Evolutionary conservation across 2,888 invertebrate genomes (phyloP).

Genomic region (Phalangium opilio): DNA sequence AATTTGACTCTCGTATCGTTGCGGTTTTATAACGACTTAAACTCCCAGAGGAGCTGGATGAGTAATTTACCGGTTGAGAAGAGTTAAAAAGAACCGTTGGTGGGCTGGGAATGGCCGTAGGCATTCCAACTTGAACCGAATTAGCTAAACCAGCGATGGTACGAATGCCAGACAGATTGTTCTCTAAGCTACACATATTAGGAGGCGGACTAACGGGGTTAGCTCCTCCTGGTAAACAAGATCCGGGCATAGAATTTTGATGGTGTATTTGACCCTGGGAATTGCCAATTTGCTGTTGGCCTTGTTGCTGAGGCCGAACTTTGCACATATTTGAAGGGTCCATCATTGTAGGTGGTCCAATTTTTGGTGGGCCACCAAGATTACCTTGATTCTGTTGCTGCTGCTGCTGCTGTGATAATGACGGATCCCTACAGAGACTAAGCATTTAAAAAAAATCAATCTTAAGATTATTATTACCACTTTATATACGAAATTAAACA

Average conservation of each 20-base stretch:
- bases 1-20: background rate
- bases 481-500: too few relatives aligned
- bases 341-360: slow-evolving; percentile 5
- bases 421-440: too few relatives aligned
- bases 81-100: slow-evolving; percentile 63
- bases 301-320: slow-evolving; percentile 74
- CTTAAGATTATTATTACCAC: too few relatives aligned
- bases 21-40: background rate
- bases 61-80: slow-evolving; percentile 36
- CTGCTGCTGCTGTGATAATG: too few relatives aligned
- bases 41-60: background rate
- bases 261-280: slow-evolving; percentile 9
- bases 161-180: slow-evolving; percentile 12
- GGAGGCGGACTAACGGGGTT: slow-evolving; percentile 14
- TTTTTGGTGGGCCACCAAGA: too few relatives aligned
- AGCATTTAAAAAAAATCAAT: too few relatives aligned
- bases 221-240: slow-evolving; percentile 8
- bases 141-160: slow-evolving; percentile 15
- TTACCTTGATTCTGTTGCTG: too few relatives aligned
- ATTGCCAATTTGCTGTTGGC: slow-evolving; percentile 17
- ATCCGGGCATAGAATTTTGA: slow-evolving; percentile 11
- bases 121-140: slow-evolving; percentile 16
- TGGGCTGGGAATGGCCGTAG: slow-evolving; percentile 58
- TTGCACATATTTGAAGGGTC: slow-evolving; percentile 34
- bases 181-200: slow-evolving; percentile 11